A percentile compares a stretch with the other conserved stretches of the same genome.
Conservation (phyloP, 2,797 vertebrate species). For the Calcarius lapponicus region DNA sequence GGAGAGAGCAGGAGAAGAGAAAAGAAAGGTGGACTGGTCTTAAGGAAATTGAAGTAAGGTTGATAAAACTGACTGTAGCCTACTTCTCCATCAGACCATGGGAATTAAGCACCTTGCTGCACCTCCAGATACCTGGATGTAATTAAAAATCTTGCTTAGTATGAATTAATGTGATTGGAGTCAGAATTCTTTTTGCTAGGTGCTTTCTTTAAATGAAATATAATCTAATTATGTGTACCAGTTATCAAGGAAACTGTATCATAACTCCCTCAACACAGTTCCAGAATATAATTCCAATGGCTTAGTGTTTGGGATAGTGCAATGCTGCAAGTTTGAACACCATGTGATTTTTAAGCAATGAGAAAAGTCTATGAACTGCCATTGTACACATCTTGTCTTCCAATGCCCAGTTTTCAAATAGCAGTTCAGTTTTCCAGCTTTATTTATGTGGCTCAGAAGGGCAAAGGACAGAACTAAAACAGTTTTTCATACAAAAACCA, state of each 20-base stretch:
- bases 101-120: background rate
- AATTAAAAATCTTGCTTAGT: background rate
- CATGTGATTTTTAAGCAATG: background rate
- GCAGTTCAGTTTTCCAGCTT: background rate
- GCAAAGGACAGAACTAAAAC: background rate
- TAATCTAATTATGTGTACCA: background rate
- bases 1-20: background rate
- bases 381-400: background rate
- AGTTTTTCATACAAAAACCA: background rate
- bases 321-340: background rate
- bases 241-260: background rate
- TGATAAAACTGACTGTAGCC: background rate
- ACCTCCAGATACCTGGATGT: background rate
- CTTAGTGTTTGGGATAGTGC: background rate
- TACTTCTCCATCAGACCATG: background rate
- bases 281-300: background rate
- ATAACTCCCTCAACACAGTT: background rate
- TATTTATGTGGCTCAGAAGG: background rate
- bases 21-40: background rate
- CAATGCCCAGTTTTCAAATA: background rate
- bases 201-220: constrained; percentile 3
- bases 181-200: background rate
- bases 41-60: background rate
- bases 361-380: background rate
- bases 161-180: background rate